Conservation (phyloP, 2,797 vertebrate genomes). For the Centroberyx gerrardi region DNA sequence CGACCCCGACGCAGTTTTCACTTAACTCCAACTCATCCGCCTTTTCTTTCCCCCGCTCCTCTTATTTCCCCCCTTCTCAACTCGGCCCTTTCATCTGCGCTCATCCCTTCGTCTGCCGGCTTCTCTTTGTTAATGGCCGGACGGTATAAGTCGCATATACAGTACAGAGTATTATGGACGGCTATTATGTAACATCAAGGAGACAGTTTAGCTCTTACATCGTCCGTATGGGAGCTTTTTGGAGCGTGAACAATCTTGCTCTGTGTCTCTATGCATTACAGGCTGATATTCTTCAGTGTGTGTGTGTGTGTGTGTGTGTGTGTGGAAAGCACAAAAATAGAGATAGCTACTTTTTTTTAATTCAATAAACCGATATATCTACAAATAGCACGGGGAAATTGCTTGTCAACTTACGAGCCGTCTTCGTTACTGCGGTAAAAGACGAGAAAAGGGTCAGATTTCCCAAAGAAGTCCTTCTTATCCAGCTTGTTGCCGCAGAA, state of each 20-base stretch:
- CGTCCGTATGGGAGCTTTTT: slow-evolving; percentile 52
- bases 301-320: neutral
- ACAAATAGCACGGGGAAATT: neutral
- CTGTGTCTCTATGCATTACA: slow-evolving; percentile 30
- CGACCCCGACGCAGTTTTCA: slow-evolving; percentile 52
- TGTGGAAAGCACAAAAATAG: neutral
- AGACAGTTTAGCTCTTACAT: slow-evolving; percentile 43
- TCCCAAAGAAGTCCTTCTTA: slow-evolving; percentile 97
- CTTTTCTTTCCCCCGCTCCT: neutral
- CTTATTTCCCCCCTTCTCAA: slow-evolving; percentile 49
- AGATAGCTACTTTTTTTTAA: slow-evolving; percentile 16
- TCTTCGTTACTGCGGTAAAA: slow-evolving; percentile 95
- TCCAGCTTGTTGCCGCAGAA: slow-evolving; percentile 96
- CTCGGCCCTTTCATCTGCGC: slow-evolving; percentile 51
- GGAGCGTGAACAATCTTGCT: slow-evolving; percentile 61
- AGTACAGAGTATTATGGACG: neutral
- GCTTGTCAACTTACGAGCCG: slow-evolving; percentile 88
- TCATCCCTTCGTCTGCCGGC: slow-evolving; percentile 41
- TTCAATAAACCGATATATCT: slow-evolving; percentile 17
- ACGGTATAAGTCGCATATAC: slow-evolving; percentile 38
- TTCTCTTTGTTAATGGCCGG: slow-evolving; percentile 25
- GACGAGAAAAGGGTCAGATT: slow-evolving; percentile 94
- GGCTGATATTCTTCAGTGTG: slow-evolving; percentile 9
- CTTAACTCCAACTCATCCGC: slow-evolving; percentile 59
- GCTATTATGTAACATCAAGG: slow-evolving; percentile 63